phyloP scores from a whole-genome alignment of 2,888 invertebrate species.

The Apomyelois bistriatella region DNA sequence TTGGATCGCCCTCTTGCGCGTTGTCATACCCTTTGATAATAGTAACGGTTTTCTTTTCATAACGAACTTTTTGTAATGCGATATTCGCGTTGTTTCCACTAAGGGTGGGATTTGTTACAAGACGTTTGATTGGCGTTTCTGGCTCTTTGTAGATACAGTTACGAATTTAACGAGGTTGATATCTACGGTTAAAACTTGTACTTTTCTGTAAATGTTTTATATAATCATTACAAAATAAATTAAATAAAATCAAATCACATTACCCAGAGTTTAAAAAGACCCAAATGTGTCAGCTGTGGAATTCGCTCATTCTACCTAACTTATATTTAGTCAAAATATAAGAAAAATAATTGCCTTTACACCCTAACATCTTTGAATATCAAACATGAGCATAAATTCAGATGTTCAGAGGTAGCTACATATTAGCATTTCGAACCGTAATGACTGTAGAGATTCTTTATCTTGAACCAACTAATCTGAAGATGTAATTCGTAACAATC shows the following conservation, averaged over 20 bases:
- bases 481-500: constrained; percentile 75
- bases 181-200: constrained; percentile 9
- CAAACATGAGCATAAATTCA: no score
- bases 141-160: constrained; percentile 60
- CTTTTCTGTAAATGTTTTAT: constrained; percentile 47
- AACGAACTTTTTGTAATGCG: constrained; percentile 77
- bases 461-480: constrained; percentile 37
- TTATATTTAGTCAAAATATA: no score
- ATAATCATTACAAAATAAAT: no score
- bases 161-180: constrained; percentile 40
- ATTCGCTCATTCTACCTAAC: no score
- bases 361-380: no score
- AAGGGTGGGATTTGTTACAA: constrained; percentile 67
- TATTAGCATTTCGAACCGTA: background rate
- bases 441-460: background rate
- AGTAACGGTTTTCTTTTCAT: constrained; percentile 75
- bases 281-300: no score
- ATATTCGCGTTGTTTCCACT: constrained; percentile 73
- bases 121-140: constrained; percentile 51
- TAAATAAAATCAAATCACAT: no score
- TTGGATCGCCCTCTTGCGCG: constrained; percentile 70
- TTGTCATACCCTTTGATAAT: constrained; percentile 75
- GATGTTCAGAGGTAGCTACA: no score
- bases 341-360: no score
- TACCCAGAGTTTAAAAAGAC: no score